Evolutionary conservation across 2,797 vertebrate genomes (phyloP), one percentile per base, ranked within the genome.

Genomic region (Micromesistius poutassou): DNA sequence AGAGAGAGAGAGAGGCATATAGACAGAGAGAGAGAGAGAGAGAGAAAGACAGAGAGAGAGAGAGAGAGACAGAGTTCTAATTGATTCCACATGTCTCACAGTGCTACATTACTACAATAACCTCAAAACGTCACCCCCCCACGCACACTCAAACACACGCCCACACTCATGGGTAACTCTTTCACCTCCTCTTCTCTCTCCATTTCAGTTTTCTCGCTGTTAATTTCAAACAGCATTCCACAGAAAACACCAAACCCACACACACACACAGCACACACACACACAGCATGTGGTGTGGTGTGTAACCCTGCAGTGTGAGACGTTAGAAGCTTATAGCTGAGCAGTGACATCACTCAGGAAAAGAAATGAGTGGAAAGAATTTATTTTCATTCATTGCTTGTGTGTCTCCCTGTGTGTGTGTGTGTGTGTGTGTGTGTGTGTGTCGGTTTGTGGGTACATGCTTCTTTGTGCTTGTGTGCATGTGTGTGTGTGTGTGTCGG

Each of bases 81-180:
- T 89, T 1, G 79, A 75, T 81, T 88, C 83, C 86, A 86, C 84
- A 38, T 91, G 85, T 85, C 82, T 25, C 74, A 74, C 16, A 79
- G 79, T 79, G 86, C 84, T 78, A 84, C 82, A 83, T 85, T 84
- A 68, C 62, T 12, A 68, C 62, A 8, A 28, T 77, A 79, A 76
- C 40, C 71, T 76, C 73, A 13, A 3, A 73, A 62, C 22, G 55
- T n/a, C 50, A 25, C 62, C 62, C 62, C 62, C 62, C 62, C 62
- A 9, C 62, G 6, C 62, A 9, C 25, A 68, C 62, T 28, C 62
- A 68, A 25, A 68, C 62, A 68, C 62, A 68, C 62, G 28, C 62
- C n/a, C 55, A 66, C n/a, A 66, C 7, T 22, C 19, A 55, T 13
- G 3, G 25, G 2, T 28, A 73, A 81, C 79, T 77, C 83, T 77